A percentile compares a stretch with the other conserved stretches of the same genome.
These are phyloP conservation scores for Sinocyclocheilus maitianheensis DNA, from an alignment of 2,113 vertebrate species.

Conservation along the genomic window DNA sequence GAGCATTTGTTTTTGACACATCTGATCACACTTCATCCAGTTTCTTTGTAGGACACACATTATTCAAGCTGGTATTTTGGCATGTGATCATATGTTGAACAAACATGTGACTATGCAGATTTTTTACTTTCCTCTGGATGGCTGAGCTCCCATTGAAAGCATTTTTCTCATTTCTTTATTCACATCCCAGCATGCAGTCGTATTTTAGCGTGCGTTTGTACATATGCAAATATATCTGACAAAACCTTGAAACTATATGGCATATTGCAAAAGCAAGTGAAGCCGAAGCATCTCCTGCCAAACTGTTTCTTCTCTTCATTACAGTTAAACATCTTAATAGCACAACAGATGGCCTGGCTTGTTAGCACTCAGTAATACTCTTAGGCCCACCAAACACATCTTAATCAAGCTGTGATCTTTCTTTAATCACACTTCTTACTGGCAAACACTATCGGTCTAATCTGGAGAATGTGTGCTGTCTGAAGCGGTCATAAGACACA, in stretches of 20 bases:
- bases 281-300: constrained; percentile 41
- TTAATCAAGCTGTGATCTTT: constrained; percentile 76
- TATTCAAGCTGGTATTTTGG: neutral
- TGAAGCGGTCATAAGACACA: neutral
- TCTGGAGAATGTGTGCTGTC: constrained; percentile 51
- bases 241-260: neutral
- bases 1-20: too few species aligned
- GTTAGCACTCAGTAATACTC: constrained; percentile 72
- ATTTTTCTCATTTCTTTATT: neutral
- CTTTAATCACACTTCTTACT: constrained; percentile 76
- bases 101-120: constrained; percentile 64
- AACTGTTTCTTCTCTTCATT: constrained; percentile 72
- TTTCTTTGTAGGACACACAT: too few species aligned
- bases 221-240: neutral
- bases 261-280: constrained; percentile 11
- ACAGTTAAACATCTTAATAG: constrained; percentile 67
- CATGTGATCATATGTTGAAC: constrained; percentile 12
- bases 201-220: neutral
- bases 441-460: constrained; percentile 73
- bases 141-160: neutral
- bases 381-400: constrained; percentile 74
- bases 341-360: constrained; percentile 73
- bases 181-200: neutral
- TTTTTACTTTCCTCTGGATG: neutral
- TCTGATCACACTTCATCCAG: neutral